Evolutionary conservation across 2,113 vertebrate genomes (phyloP).

Genomic region (Perca flavescens): DNA sequence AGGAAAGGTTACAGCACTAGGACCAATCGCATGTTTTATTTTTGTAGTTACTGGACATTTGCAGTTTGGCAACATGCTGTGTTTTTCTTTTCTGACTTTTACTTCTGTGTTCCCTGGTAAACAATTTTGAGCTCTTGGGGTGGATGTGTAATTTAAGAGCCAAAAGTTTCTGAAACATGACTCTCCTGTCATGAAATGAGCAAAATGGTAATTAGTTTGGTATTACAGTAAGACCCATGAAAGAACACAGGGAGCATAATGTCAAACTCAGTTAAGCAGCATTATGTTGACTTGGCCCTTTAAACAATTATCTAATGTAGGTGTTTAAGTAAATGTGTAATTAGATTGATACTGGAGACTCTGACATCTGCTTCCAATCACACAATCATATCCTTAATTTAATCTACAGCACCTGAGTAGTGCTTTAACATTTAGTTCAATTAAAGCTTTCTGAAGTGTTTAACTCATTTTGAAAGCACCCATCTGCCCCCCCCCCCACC

Average conservation of each 20-base stretch:
- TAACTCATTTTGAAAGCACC: not conserved
- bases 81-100: slow-evolving; percentile 37
- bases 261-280: slow-evolving; percentile 23
- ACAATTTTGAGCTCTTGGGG: slow-evolving; percentile 31
- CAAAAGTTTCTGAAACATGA: slow-evolving; percentile 37
- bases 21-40: slow-evolving; percentile 21
- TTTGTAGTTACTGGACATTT: slow-evolving; percentile 31
- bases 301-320: slow-evolving; percentile 18
- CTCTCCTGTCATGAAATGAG: slow-evolving; percentile 21
- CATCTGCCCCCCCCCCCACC: no score
- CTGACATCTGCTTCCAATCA: slow-evolving; percentile 27
- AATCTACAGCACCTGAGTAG: slow-evolving; percentile 1
- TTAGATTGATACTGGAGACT: slow-evolving; percentile 15
- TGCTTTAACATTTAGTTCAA: slow-evolving; percentile 21
- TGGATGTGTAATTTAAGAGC: slow-evolving; percentile 42
- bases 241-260: slow-evolving; percentile 3
- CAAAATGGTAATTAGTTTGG: slow-evolving; percentile 15
- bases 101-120: slow-evolving; percentile 31
- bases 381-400: slow-evolving; percentile 1
- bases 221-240: slow-evolving; percentile 19
- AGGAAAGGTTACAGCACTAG: slow-evolving; percentile 36
- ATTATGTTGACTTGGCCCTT: slow-evolving; percentile 23
- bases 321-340: slow-evolving; percentile 33
- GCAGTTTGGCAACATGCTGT: slow-evolving; percentile 28
- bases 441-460: slow-evolving; percentile 16